Conservation (phyloP, 2,113 vertebrate species). For the Strix aluco region DNA sequence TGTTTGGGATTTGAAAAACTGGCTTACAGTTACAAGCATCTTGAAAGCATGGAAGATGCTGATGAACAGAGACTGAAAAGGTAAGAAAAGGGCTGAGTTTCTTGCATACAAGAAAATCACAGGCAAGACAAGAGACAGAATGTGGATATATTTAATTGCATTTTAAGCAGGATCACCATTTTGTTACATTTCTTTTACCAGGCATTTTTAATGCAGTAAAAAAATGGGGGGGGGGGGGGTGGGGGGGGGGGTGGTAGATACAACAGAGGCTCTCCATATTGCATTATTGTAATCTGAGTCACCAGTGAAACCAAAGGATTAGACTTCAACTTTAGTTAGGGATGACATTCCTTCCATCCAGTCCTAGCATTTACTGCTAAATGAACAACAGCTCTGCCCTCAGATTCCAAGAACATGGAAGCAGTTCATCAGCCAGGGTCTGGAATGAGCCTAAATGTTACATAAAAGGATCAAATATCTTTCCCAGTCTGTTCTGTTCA, state of each 20-base stretch:
- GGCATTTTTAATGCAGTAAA: neutral
- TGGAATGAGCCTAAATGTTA: neutral
- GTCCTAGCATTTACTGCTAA: neutral
- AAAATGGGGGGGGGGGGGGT: neutral
- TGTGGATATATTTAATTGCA: neutral
- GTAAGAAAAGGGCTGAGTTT: neutral
- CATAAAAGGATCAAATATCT: neutral
- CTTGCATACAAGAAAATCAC: neutral
- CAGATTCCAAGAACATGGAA: conserved; percentile 11
- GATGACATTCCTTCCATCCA: conserved; percentile 10
- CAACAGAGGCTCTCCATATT: neutral
- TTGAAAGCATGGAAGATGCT: neutral
- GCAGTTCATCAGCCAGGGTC: neutral
- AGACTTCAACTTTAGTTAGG: neutral
- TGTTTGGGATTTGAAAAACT: neutral
- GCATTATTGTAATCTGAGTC: conserved; percentile 20
- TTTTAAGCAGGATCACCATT: conserved; percentile 16
- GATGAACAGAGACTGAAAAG: neutral
- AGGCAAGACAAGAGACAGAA: neutral
- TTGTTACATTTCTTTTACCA: conserved; percentile 11
- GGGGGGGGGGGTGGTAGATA: no score
- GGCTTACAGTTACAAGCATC: neutral
- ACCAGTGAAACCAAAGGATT: conserved; percentile 40
- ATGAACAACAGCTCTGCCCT: conserved; percentile 30
- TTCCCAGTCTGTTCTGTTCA: neutral